A percentile compares a stretch with the other conserved stretches of the same genome.
Conservation (phyloP, 2,888 invertebrate species). For the Leptarthrus brevirostris region DNA sequence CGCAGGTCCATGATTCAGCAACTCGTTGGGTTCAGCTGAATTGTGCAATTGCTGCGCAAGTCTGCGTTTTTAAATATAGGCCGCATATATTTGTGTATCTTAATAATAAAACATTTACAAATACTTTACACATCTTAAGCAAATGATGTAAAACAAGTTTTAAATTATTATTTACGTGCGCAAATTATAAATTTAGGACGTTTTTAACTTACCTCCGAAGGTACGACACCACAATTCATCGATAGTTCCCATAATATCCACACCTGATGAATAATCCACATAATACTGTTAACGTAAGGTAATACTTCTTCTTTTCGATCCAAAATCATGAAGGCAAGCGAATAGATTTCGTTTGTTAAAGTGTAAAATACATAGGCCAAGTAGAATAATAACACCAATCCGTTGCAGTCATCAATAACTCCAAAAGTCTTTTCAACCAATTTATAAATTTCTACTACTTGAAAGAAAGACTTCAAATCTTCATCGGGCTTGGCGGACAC, state of each 20-base stretch:
- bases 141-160: too few species aligned
- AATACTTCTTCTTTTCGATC: neutral
- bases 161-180: too few species aligned
- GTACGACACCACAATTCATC: slow-evolving; percentile 29
- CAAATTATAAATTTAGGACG: too few species aligned
- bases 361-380: slow-evolving; percentile 41
- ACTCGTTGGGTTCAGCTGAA: too few species aligned
- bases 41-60: too few species aligned
- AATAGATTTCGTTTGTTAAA: slow-evolving; percentile 31
- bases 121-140: too few species aligned
- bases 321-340: neutral
- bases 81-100: too few species aligned
- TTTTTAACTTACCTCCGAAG: slow-evolving; percentile 28
- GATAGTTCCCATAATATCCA: slow-evolving; percentile 35
- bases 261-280: slow-evolving; percentile 5
- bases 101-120: too few species aligned
- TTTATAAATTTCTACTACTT: slow-evolving; percentile 28
- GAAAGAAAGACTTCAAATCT: slow-evolving; percentile 19
- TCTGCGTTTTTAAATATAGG: too few species aligned
- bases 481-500: neutral
- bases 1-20: too few species aligned
- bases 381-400: slow-evolving; percentile 15
- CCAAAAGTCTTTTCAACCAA: slow-evolving; percentile 12
- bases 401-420: slow-evolving; percentile 19
- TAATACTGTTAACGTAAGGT: neutral